These are phyloP conservation scores for Rotaria macrura DNA, from an alignment of 2,888 invertebrate genomes.

Conservation along the genomic window DNA sequence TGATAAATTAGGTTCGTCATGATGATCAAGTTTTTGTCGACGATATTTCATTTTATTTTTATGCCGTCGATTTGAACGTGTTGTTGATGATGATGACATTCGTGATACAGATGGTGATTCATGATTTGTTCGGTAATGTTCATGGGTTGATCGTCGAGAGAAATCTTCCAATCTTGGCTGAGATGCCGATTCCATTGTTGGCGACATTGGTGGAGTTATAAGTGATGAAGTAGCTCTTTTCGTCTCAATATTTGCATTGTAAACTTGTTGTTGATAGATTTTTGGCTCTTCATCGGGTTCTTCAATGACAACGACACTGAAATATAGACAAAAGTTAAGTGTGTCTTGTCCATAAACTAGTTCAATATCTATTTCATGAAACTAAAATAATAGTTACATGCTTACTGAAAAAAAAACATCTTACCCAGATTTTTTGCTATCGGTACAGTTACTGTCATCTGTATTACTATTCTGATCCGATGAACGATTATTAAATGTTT, in stretches of 20 bases:
- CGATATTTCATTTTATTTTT: constrained; percentile 1
- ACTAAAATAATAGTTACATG: no score
- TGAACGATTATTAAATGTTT: constrained; percentile 3
- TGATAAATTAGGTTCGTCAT: neutral
- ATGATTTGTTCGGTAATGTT: neutral
- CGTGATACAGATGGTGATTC: neutral
- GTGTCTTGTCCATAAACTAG: no score
- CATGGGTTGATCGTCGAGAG: neutral
- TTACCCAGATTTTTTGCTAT: neutral
- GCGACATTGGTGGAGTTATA: neutral
- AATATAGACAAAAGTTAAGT: no score
- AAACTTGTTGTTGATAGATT: constrained; percentile 28
- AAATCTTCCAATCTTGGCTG: neutral
- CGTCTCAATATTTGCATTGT: neutral
- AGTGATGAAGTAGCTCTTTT: neutral
- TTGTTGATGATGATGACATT: neutral
- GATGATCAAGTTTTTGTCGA: neutral
- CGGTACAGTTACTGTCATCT: neutral
- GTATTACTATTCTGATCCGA: neutral
- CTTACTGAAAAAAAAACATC: no score
- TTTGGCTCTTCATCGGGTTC: constrained; percentile 33
- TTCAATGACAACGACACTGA: constrained; percentile 32
- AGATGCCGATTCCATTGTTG: neutral
- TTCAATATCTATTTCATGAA: no score
- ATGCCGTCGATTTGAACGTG: constrained; percentile 4